Evolutionary conservation across 2,113 vertebrate species (phyloP), one percentile per base, ranked within the genome.

Genomic region (Campylorhamphus procurvoides): DNA sequence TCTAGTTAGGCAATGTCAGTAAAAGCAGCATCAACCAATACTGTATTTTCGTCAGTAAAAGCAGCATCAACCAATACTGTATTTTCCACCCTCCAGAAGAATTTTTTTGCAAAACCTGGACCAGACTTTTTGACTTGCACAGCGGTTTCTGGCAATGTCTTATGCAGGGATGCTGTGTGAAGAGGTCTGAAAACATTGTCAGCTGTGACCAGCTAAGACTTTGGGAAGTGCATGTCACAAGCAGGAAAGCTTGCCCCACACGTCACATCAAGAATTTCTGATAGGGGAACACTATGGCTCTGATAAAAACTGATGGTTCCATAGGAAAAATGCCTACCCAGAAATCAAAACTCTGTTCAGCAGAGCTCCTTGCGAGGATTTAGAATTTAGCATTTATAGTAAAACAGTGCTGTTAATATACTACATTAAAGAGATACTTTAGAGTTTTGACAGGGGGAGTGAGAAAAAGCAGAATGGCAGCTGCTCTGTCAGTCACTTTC

Each of bases 401-500:
- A 40, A 71, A 50, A 67, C 77, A 90, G 68, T 63, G 40, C 50
- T 95, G 74, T 86, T 90, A 91, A 86, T 77, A 56, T 52, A 73
- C 72, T 52, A 62, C 66, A 76, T 92, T 86, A 97, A 96, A 87
- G 44, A 94, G 69, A 56, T 44, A 56, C 23, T 58, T 89, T 81
- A 88, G 72, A 81, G 37, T 64, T 79, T 79, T 97, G 92, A 92
- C 40, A 53, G 58, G 68, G 37, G 23, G 9, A 55, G 39, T 64
- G 78, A 95, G 44, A 84, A 76, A 93, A 97, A 96, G 49, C 86
- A 81, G 93, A 68, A 81, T 53, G 86, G 84, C 63, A 89, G 91
- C 71, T 93, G 84, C 31, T 87, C 64, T 67, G 31, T 81, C 95
- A 94, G n/a, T 96, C 93, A 95, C 79, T 96, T 96, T 87, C 77